Evolutionary conservation across 2,888 invertebrate genomes (phyloP).

Genomic region (Melanophora roralis): DNA sequence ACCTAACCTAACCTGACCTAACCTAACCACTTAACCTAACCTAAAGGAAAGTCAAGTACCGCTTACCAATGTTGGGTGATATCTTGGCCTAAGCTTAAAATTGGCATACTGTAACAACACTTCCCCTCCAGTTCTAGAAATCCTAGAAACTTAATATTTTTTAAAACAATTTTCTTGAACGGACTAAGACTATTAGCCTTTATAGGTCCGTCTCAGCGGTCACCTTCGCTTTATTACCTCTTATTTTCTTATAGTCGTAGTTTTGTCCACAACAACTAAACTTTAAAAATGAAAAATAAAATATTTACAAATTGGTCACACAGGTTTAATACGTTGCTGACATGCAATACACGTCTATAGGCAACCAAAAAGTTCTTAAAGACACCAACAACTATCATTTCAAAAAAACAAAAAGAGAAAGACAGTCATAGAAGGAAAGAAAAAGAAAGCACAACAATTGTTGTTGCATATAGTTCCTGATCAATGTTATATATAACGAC

Average conservation of each 20-base stretch:
- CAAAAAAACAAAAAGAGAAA: too few relatives aligned
- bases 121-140: too few relatives aligned
- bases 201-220: not conserved
- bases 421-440: too few relatives aligned
- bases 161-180: too few relatives aligned
- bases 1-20: too few relatives aligned
- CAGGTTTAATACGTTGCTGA: constrained; percentile 52
- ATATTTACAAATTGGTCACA: constrained; percentile 74
- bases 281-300: constrained; percentile 69
- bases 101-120: too few relatives aligned
- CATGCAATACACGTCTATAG: constrained; percentile 15
- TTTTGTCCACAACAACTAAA: not conserved
- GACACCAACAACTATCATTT: not conserved
- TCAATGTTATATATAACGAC: constrained; percentile 33
- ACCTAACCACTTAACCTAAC: too few relatives aligned
- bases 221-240: constrained; percentile 6
- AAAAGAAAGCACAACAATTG: not conserved
- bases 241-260: not conserved
- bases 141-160: too few relatives aligned
- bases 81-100: too few relatives aligned
- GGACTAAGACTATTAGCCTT: too few relatives aligned
- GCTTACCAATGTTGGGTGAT: too few relatives aligned
- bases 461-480: not conserved
- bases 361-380: not conserved
- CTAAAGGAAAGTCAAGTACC: too few relatives aligned